Percentiles rank a stretch among this genome's conserved stretches.
These are phyloP conservation scores for Contarinia nasturtii DNA, from an alignment of 1,140 invertebrate species.

Conservation along the genomic window DNA sequence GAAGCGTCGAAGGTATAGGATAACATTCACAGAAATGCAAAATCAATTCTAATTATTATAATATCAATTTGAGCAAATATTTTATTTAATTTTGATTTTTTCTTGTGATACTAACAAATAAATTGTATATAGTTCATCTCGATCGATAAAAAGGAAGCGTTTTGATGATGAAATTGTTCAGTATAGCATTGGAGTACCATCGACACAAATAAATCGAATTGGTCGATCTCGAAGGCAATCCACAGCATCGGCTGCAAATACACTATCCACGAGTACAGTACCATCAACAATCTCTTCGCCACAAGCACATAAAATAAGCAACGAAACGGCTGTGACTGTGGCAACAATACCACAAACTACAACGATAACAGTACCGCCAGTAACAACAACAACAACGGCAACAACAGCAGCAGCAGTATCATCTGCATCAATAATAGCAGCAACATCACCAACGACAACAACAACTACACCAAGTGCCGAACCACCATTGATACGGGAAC, in stretches of 20 bases:
- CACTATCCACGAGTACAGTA: constrained; percentile 23
- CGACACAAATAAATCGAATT: constrained; percentile 27
- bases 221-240: constrained; percentile 30
- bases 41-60: neutral
- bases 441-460: neutral
- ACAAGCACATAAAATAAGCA: constrained; percentile 15
- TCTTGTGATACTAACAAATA: neutral
- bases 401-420: constrained; percentile 1
- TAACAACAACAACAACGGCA: constrained; percentile 9
- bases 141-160: constrained; percentile 85
- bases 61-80: neutral
- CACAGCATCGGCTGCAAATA: constrained; percentile 22
- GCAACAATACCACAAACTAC: constrained; percentile 13
- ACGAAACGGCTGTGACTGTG: constrained; percentile 21
- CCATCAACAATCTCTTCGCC: constrained; percentile 24
- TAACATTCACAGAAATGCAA: neutral
- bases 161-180: constrained; percentile 95
- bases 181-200: constrained; percentile 53
- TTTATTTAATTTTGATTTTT: neutral
- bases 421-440: constrained; percentile 1
- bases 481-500: too few relatives aligned
- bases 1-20: neutral
- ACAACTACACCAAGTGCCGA: neutral
- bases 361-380: constrained; percentile 21
- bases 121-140: constrained; percentile 45